Evolutionary conservation across 1,140 invertebrate species (phyloP), one percentile per base, ranked within the genome.

Genomic region (Potamilus streckersoni): DNA sequence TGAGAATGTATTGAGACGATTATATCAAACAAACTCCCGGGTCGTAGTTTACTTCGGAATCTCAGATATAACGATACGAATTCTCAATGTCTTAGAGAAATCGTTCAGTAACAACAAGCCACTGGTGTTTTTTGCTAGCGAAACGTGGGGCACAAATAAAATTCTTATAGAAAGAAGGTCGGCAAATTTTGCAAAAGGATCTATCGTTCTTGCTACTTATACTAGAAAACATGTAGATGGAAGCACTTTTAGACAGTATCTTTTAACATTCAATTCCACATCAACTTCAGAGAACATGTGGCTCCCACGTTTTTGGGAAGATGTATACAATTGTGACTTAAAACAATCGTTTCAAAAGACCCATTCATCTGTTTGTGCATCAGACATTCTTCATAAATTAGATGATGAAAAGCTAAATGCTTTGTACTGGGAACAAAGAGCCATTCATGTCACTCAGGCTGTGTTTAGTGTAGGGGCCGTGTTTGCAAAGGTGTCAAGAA

Each of bases 101-200:
- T n/a, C 66, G 12, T 23, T 17, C 17, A n/a, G 58, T 27, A 59
- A 59, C 19, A 17, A 23, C 38, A 23, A 77, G 15, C 70, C 73
- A 15, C 61, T 79, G 3, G 57, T 79, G 58, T 85, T 85, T 69
- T 69, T 85, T n/a, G 80, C 82, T 17, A 85, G 84, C 66, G 83
- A 85, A 68, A 80, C 71, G 8, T 85, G 84, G 84, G 83, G 83
- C 19, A 78, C 74, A 13, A 74, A 76, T 62, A 38, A 56, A 3
- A 63, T 77, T 11, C 65, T 83, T 27, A 65, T 83, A 13, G 31
- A 66, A 27, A 71, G 65, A 14, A 38, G 56, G 1, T 19, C 69
- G 15, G 73, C 69, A 8, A 70, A 71, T n/a, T 69, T 63, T 14
- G 74, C 80, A n/a, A 58, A 66, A 57, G 84, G 84, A 16, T 75